phyloP scores from a whole-genome alignment of 2,113 vertebrate species.

The Callaeas wilsoni region DNA sequence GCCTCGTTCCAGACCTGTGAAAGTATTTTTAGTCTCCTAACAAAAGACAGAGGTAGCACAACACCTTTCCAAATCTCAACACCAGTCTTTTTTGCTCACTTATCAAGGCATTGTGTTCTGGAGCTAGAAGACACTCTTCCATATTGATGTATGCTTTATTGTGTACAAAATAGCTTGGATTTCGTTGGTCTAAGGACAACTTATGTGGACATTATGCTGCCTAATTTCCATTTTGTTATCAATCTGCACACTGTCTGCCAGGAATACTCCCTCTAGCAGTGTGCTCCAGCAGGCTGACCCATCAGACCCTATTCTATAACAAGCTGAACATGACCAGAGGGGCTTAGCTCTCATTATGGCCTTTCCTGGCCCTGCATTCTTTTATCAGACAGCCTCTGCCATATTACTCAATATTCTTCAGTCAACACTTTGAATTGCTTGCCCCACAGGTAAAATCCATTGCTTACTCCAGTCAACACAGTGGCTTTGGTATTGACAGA shows the following conservation, averaged over 20 bases:
- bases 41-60: neutral
- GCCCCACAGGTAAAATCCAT: neutral
- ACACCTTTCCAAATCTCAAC: neutral
- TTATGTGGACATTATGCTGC: neutral
- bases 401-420: neutral
- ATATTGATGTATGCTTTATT: fast-evolving
- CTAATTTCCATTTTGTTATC: neutral
- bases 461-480: neutral
- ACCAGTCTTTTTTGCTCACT: neutral
- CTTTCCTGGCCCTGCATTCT: neutral
- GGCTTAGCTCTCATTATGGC: neutral
- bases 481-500: neutral
- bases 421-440: neutral
- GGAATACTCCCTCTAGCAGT: neutral
- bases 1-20: neutral
- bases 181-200: neutral
- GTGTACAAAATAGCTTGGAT: neutral
- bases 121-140: neutral
- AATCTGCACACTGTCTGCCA: neutral
- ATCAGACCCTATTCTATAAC: neutral
- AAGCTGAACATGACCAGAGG: neutral
- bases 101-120: neutral
- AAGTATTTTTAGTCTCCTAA: neutral
- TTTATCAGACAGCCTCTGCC: neutral
- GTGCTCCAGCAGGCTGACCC: neutral